Conservation (phyloP, 1,140 invertebrate species). For the Drosophila sp. region DNA sequence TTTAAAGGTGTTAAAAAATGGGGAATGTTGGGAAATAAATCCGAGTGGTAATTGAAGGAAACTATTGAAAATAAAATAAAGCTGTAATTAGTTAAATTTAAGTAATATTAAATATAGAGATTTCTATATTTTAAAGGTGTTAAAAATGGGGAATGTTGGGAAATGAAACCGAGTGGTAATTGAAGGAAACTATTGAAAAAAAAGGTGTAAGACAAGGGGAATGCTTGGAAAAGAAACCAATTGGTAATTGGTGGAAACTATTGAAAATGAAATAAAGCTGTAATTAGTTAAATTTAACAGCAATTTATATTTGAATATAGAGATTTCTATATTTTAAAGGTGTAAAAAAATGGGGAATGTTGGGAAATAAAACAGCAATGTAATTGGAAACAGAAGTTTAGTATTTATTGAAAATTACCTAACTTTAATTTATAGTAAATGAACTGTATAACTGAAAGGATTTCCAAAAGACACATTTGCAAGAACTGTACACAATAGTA, state of each 20-base stretch:
- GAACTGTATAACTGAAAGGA: too few relatives aligned
- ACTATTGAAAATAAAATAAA: not conserved
- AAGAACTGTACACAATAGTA: not conserved
- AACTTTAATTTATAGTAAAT: too few relatives aligned
- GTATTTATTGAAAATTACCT: too few relatives aligned
- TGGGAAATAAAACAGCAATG: not conserved
- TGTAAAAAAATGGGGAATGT: not conserved
- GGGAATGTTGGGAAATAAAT: not conserved
- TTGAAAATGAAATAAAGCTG: not conserved
- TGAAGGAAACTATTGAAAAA: not conserved
- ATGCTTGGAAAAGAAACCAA: too few relatives aligned
- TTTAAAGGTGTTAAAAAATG: too few relatives aligned
- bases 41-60: not conserved
- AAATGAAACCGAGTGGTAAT: constrained; percentile 2
- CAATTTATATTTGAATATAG: too few relatives aligned
- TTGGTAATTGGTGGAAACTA: too few relatives aligned
- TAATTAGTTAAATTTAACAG: too few relatives aligned
- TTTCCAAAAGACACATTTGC: not conserved
- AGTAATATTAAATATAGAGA: too few relatives aligned
- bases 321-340: too few relatives aligned
- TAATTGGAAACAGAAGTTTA: not conserved
- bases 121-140: too few relatives aligned
- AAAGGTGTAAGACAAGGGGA: too few relatives aligned
- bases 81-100: not conserved
- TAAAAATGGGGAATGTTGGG: not conserved